These are phyloP conservation scores for Agrotis exclamationis DNA, from an alignment of 2,888 invertebrate species.

Conservation along the genomic window DNA sequence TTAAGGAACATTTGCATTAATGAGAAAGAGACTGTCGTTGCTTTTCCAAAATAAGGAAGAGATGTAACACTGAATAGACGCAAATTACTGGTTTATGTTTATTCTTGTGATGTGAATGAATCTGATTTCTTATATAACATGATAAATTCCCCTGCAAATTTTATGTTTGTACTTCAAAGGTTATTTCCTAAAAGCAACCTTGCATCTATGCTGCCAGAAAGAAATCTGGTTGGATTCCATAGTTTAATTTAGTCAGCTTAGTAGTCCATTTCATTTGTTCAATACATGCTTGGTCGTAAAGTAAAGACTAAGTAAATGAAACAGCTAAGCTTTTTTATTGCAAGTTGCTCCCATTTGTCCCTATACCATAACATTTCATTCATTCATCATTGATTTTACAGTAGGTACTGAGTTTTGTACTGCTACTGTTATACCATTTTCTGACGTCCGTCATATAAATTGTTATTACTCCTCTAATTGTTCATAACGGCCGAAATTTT, in stretches of 20 bases:
- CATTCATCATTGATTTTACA: neutral
- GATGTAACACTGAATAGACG: constrained; percentile 17
- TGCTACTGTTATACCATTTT: neutral
- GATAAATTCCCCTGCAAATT: too few species aligned
- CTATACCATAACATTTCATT: neutral
- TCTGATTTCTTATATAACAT: neutral
- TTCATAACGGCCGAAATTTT: constrained; percentile 1
- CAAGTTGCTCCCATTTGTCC: neutral
- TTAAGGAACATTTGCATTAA: constrained; percentile 57
- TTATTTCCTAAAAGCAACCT: neutral
- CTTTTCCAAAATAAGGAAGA: constrained; percentile 25
- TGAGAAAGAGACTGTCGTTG: constrained; percentile 38
- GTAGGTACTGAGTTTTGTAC: neutral
- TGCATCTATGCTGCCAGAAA: neutral
- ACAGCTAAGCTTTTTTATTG: neutral
- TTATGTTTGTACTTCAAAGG: neutral
- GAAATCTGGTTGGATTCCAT: neutral
- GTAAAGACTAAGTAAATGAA: too few species aligned
- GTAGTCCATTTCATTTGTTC: too few species aligned
- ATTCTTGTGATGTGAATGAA: neutral
- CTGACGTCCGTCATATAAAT: neutral
- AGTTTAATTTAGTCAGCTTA: too few species aligned
- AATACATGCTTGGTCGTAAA: too few species aligned
- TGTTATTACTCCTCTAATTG: constrained; percentile 3
- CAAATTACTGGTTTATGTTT: constrained; percentile 35